These are phyloP conservation scores for Coenonympha glycerion DNA, from an alignment of 2,888 invertebrate genomes.

Conservation along the genomic window DNA sequence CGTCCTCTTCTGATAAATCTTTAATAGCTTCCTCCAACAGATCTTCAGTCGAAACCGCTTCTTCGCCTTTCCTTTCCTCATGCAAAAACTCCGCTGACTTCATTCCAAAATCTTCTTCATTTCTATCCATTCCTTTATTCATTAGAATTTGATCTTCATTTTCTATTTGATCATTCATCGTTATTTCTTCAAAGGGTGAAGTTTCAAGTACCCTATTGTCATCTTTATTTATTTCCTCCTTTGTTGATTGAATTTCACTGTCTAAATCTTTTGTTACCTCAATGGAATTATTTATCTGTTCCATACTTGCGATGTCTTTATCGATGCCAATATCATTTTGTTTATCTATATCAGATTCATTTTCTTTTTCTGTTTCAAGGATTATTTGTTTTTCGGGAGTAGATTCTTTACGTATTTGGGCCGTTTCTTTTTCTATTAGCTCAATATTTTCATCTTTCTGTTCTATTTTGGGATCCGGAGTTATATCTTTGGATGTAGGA, in stretches of 20 bases:
- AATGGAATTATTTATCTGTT: slow-evolving; percentile 4
- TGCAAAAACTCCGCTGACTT: slow-evolving; percentile 49
- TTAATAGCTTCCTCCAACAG: slow-evolving; percentile 58
- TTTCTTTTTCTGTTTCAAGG: slow-evolving; percentile 25
- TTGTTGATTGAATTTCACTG: neutral
- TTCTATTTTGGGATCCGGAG: neutral
- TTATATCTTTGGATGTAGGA: neutral
- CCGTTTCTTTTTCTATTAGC: slow-evolving; percentile 5
- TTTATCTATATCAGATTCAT: neutral
- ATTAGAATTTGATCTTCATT: slow-evolving; percentile 29
- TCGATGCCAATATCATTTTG: too few relatives aligned
- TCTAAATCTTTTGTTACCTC: slow-evolving; percentile 3
- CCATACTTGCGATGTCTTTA: too few relatives aligned
- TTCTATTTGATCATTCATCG: slow-evolving; percentile 19
- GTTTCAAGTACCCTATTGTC: slow-evolving; percentile 11
- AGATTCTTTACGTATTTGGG: neutral
- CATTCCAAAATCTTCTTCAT: slow-evolving; percentile 38
- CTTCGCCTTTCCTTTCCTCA: slow-evolving; percentile 38
- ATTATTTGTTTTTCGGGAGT: slow-evolving; percentile 21
- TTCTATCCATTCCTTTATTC: slow-evolving; percentile 35
- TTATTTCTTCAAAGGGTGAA: slow-evolving; percentile 4
- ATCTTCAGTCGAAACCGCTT: slow-evolving; percentile 50
- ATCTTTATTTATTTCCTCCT: slow-evolving; percentile 5
- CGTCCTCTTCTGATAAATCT: slow-evolving; percentile 39
- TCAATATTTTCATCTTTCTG: slow-evolving; percentile 12